Percentiles rank a stretch among this genome's conserved stretches.
These are phyloP conservation scores for Melanotaenia maccullochi DNA, from an alignment of 2,797 vertebrate genomes.

Conservation along the genomic window DNA sequence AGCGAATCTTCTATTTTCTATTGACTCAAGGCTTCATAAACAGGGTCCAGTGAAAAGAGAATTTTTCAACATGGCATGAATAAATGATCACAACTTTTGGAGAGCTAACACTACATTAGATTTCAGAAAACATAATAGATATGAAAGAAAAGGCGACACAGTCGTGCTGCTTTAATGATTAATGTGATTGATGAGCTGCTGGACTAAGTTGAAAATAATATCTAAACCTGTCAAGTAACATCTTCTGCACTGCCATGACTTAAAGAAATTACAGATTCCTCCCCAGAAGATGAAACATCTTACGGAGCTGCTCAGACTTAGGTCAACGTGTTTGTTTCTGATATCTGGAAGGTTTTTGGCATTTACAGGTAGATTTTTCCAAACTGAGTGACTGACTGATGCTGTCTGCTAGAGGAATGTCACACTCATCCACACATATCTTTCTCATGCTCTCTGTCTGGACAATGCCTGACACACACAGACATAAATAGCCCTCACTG, in stretches of 20 bases:
- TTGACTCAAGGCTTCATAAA: constrained; percentile 40
- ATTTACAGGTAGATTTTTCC: constrained; percentile 59
- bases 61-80: constrained; percentile 52
- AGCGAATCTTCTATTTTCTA: constrained; percentile 18
- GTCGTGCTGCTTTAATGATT: constrained; percentile 20
- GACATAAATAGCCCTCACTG: constrained; percentile 72
- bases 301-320: constrained; percentile 13
- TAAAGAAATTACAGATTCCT: constrained; percentile 26
- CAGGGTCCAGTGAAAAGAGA: constrained; percentile 48
- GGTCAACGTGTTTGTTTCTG: constrained; percentile 28
- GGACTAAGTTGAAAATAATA: constrained; percentile 39
- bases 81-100: constrained; percentile 59
- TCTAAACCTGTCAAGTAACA: constrained; percentile 44
- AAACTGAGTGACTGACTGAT: constrained; percentile 58
- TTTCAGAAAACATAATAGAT: constrained; percentile 42
- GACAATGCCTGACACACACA: constrained; percentile 66
- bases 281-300: constrained; percentile 33
- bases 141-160: constrained; percentile 43
- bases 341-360: constrained; percentile 28
- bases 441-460: constrained; percentile 67
- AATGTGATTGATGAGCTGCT: constrained; percentile 51
- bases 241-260: constrained; percentile 14
- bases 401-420: constrained; percentile 63
- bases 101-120: constrained; percentile 17
- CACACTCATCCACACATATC: constrained; percentile 66